Evolutionary conservation across 2,113 vertebrate species (phyloP).

Genomic region (Chionis minor): DNA sequence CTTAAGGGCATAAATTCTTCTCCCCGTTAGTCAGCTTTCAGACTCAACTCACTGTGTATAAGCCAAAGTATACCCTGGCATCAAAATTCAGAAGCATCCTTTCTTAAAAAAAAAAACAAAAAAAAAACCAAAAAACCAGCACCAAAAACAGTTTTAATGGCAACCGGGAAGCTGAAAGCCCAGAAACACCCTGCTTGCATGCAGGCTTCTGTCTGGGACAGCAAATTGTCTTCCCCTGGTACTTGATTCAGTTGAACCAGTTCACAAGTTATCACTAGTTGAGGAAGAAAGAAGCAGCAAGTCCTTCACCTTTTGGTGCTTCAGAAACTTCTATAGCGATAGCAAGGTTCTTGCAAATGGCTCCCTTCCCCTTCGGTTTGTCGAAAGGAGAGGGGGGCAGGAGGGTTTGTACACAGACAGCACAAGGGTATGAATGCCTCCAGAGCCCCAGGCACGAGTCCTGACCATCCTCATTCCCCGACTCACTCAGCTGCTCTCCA

Average conservation of each 20-base stretch:
- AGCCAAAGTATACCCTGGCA: not conserved
- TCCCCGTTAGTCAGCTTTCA: not conserved
- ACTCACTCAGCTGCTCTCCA: not conserved
- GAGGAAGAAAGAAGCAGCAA: not conserved
- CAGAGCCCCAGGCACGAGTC: not conserved
- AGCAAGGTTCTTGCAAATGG: not conserved
- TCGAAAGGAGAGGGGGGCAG: not conserved
- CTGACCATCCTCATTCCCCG: too few species aligned
- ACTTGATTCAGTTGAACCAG: not conserved
- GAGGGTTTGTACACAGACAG: rapidly evolving
- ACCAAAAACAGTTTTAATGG: not conserved
- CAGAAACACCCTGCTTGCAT: not conserved
- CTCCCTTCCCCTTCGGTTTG: not conserved
- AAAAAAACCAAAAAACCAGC: too few species aligned
- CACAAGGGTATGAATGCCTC: not conserved
- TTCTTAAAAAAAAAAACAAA: not conserved
- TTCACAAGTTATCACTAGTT: not conserved
- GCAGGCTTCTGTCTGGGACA: not conserved
- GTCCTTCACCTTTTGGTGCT: not conserved
- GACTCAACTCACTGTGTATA: not conserved
- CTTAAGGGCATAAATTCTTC: not conserved
- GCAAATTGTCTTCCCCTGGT: not conserved
- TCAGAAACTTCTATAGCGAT: not conserved
- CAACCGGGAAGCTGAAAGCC: not conserved
- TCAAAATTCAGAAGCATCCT: not conserved